Conservation (phyloP, 2,888 invertebrate species). For the Hypomecis punctinalis region DNA sequence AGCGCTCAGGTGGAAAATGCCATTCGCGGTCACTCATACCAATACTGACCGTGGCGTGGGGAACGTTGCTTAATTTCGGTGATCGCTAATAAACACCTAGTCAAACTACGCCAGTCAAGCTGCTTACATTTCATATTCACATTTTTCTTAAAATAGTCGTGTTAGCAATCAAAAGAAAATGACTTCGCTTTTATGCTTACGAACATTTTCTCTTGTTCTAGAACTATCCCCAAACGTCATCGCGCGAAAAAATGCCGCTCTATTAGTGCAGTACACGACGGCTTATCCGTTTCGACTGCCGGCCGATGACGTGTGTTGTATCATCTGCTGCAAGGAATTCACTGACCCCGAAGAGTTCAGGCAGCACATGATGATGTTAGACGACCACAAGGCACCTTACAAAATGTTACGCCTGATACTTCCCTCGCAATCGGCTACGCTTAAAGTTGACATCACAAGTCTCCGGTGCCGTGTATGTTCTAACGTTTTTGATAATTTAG, state of each 20-base stretch:
- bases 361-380: constrained; percentile 51
- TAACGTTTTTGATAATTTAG: constrained; percentile 42
- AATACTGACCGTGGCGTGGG: too few species aligned
- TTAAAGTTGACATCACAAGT: constrained; percentile 45
- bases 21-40: too few species aligned
- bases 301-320: constrained; percentile 23
- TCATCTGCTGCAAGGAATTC: constrained; percentile 52
- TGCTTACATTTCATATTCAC: neutral
- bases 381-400: constrained; percentile 38
- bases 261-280: constrained; percentile 54
- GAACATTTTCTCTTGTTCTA: constrained; percentile 61
- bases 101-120: too few species aligned
- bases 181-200: constrained; percentile 19
- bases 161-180: neutral
- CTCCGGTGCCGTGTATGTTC: constrained; percentile 53
- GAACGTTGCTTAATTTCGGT: too few species aligned
- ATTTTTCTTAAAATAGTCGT: neutral
- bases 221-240: constrained; percentile 51
- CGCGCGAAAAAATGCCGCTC: constrained; percentile 54
- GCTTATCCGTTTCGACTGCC: constrained; percentile 60
- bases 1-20: too few species aligned
- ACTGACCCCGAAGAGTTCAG: constrained; percentile 51
- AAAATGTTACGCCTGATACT: constrained; percentile 22
- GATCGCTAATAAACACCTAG: too few species aligned
- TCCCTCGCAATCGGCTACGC: constrained; percentile 14